Base-by-base conservation (phyloP, 2,113 vertebrate species). In the Lethenteron reissneri region DNA sequence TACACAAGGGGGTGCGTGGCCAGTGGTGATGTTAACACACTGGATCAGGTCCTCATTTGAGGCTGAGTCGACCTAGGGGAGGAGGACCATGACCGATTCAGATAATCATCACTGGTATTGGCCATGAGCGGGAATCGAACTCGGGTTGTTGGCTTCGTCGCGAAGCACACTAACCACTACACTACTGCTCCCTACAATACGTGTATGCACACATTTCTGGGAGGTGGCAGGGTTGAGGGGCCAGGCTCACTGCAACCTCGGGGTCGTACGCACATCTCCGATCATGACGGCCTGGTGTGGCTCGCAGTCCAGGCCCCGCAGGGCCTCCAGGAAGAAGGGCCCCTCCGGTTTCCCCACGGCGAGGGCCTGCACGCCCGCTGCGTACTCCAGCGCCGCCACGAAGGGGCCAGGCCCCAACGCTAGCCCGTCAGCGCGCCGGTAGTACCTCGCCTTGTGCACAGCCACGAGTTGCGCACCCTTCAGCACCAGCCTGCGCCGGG, bases 381-480 rank as follows among this genome's bases (percentile, higher is more conserved):
- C 89, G 0, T 88, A 94, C 75, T 96, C 92, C 74, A 99, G 79
- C 2, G 84, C 92, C 0, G 84, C 75, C 12, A 99, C 87, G 11
- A 99, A 99, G 8, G 90, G 87, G 8, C 94, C 94, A 0, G 94
- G 94, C 11, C 94, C 94, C 14, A 99, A 80, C 1, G 90, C 86
- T 75, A 99, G 76, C 15, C 90, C 91, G 1, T 95, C 89, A 73
- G 85, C 85, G 71, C 81, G 83, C 77, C 89, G 89, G 80, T 90
- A 97, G 76, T 97, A 99, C 1, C 92, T 83, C 62, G 90, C 90
- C 79, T 95, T 99, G 73, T 99, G 94, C 77, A 99, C 85, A 1
- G 92, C 90, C 69, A 99, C 89, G 71, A 99, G 87, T 64, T 88
- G 88, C 1, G 91, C 92, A 1, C 92, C 92, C 1, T 87, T 81